Evolutionary conservation across 2,113 vertebrate species (phyloP).

Genomic region (Acanthisitta chloris): DNA sequence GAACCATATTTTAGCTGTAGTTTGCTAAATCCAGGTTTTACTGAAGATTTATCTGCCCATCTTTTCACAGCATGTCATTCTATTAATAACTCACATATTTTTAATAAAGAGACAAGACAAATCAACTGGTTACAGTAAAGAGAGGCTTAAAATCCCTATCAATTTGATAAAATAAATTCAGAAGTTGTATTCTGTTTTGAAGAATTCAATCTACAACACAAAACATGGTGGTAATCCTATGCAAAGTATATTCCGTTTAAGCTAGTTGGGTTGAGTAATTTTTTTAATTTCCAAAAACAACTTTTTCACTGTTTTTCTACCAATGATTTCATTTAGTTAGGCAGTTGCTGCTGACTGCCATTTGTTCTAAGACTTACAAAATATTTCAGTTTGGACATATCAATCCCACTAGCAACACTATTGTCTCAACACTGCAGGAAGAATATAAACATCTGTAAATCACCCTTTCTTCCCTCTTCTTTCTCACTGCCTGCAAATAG

Average conservation of each 20-base stretch:
- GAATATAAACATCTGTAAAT: not conserved
- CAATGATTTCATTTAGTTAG: not conserved
- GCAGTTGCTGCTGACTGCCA: not conserved
- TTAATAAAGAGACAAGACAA: not conserved
- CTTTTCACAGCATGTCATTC: not conserved
- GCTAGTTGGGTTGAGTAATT: not conserved
- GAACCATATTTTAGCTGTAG: not conserved
- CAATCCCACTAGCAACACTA: not conserved
- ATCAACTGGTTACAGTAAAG: not conserved
- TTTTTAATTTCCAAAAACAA: not conserved
- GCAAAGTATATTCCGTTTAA: not conserved
- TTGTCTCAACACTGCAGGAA: not conserved
- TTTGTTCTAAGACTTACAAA: not conserved
- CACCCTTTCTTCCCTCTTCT: not conserved
- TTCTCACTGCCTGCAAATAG: not conserved
- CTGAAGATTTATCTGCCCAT: not conserved
- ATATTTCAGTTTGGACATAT: not conserved
- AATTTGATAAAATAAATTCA: not conserved
- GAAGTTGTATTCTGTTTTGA: not conserved
- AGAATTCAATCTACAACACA: not conserved
- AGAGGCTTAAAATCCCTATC: not conserved
- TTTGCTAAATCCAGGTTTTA: not conserved
- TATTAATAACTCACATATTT: not conserved
- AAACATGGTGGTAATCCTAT: not conserved
- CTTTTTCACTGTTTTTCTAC: not conserved